Base-by-base conservation (phyloP, 2,888 invertebrate genomes). In the Clivina fossor region DNA sequence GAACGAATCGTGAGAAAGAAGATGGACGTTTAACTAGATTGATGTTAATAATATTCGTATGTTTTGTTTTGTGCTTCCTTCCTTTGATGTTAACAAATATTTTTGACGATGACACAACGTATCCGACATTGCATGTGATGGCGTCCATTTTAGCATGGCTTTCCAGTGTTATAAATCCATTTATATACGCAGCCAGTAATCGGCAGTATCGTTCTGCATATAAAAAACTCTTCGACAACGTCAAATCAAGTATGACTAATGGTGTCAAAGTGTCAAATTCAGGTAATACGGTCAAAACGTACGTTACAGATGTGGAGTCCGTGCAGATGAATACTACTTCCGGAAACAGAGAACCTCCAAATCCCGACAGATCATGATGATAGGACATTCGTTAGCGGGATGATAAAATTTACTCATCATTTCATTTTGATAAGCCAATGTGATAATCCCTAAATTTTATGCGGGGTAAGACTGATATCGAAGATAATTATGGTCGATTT, bases 51-150 rank as follows among this genome's bases (percentile, higher is more conserved):
- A 93, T 94, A 68, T 93, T 94, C 75, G 74, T 88, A 19, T 89
- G 90, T 67, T 94, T 93, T 74, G 76, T 93, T 1, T 75, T 88
- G 43, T 93, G 91, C 67, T 94, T 93, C 76, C 78, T 93, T 61
- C 93, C 93, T 0, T 77, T 93, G 49, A 91, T 92, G 87, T 76
- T 93, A 62, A 89, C 87, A 69, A 93, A 93, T 73, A 91, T 93
- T 3, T 82, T 90, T 9, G 91, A 91, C 70, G 91, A 92, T 68
- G 80, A 85, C 60, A 84, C 85, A 38, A 76, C 76, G 16, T 82
- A 80, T 65, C 91, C 93, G 2, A 81, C 83, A 73, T 73, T 91
- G 0, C 92, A 93, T 69, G 85, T 93, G 58, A 77, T 91, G 51
- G 89, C 91, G 1, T 92, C 92, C 0, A 83, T 93, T 47, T 77